Percentiles rank a stretch among this genome's conserved stretches.
Conservation (phyloP, 1,140 invertebrate species). For the Fopius arisanus region DNA sequence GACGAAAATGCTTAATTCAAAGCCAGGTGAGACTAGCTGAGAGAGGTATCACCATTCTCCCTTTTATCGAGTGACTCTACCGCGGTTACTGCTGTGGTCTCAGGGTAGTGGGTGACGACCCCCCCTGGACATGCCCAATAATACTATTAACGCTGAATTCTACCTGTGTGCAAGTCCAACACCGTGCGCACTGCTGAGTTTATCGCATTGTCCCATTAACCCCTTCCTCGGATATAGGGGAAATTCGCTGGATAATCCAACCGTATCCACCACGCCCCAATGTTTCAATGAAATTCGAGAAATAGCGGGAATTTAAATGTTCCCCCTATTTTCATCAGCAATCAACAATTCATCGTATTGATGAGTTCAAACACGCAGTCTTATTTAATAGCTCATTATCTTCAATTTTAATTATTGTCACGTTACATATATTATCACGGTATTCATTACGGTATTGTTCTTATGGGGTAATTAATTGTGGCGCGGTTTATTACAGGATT, state of each 20-base stretch:
- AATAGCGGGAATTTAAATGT: neutral
- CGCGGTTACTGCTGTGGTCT: constrained; percentile 9
- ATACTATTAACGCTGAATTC: constrained; percentile 22
- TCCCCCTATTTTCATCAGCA: too few relatives aligned
- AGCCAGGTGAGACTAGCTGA: neutral
- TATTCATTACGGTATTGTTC: too few relatives aligned
- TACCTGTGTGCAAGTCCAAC: neutral
- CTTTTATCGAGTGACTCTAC: constrained; percentile 18
- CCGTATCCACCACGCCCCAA: neutral
- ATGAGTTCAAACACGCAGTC: too few relatives aligned
- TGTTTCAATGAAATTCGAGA: neutral
- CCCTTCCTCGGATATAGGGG: constrained; percentile 12
- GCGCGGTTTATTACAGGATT: too few relatives aligned
- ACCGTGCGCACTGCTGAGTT: neutral
- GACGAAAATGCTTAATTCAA: neutral
- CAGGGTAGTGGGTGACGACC: neutral
- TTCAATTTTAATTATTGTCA: too few relatives aligned
- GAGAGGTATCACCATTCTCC: neutral
- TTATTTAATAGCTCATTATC: too few relatives aligned
- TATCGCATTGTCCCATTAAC: constrained; percentile 25
- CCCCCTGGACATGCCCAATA: constrained; percentile 20
- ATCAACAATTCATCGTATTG: too few relatives aligned
- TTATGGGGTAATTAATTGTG: too few relatives aligned
- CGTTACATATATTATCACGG: too few relatives aligned
- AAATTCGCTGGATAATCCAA: constrained; percentile 1